Evolutionary conservation across 2,888 invertebrate species (phyloP).

Genomic region (Agrochola circellaris): DNA sequence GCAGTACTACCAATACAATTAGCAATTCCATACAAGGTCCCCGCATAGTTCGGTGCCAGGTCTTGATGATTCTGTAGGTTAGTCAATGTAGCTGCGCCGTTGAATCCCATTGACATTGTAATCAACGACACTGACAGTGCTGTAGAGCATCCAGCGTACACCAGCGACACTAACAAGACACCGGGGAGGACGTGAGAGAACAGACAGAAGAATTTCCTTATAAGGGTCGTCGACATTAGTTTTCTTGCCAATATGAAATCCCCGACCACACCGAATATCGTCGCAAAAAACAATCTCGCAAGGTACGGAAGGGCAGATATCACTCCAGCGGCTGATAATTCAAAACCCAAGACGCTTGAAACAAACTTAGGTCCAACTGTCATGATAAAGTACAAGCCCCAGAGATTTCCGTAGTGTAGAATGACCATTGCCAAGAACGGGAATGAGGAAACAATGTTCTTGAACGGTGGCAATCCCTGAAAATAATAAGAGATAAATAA

Average conservation of each 20-base stretch:
- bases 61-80: slow-evolving; percentile 93
- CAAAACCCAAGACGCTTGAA: slow-evolving; percentile 93
- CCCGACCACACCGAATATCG: slow-evolving; percentile 93
- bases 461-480: slow-evolving; percentile 92
- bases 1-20: slow-evolving; percentile 93
- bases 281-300: slow-evolving; percentile 92
- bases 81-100: slow-evolving; percentile 91
- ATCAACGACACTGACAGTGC: slow-evolving; percentile 91
- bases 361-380: slow-evolving; percentile 94
- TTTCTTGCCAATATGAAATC: slow-evolving; percentile 90
- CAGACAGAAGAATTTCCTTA: slow-evolving; percentile 92
- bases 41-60: slow-evolving; percentile 94
- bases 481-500: slow-evolving; percentile 69
- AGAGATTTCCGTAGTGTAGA: slow-evolving; percentile 94
- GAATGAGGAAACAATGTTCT: slow-evolving; percentile 91
- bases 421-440: slow-evolving; percentile 93
- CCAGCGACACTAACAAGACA: slow-evolving; percentile 88
- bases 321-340: slow-evolving; percentile 93
- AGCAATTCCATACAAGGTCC: slow-evolving; percentile 94
- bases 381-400: slow-evolving; percentile 94
- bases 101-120: slow-evolving; percentile 92
- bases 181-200: slow-evolving; percentile 91
- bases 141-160: slow-evolving; percentile 92
- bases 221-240: slow-evolving; percentile 84
- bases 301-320: slow-evolving; percentile 93